A percentile compares a stretch with the other conserved stretches of the same genome.
These are phyloP conservation scores for Oceanodroma tethys DNA, from an alignment of 2,113 vertebrate genomes.

Conservation along the genomic window DNA sequence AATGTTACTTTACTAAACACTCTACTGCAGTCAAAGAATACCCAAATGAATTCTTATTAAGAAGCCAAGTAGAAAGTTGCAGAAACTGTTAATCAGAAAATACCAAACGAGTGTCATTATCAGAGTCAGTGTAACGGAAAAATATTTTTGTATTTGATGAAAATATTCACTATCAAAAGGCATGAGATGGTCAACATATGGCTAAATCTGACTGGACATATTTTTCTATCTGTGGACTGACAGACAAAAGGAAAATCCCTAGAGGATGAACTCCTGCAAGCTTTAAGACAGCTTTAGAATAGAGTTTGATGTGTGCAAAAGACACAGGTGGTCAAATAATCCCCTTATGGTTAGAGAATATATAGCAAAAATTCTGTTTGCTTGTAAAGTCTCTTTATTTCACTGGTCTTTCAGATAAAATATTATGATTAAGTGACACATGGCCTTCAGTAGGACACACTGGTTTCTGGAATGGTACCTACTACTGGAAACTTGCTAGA, in stretches of 20 bases:
- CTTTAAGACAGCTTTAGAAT: conserved; percentile 48
- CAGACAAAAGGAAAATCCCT: conserved; percentile 59
- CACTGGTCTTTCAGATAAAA: conserved; percentile 31
- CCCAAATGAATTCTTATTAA: background rate
- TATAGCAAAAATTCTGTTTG: conserved; percentile 52
- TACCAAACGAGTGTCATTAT: background rate
- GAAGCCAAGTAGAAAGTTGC: background rate
- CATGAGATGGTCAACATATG: background rate
- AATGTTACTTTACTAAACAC: background rate
- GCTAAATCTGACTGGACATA: conserved; percentile 30
- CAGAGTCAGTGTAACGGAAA: background rate
- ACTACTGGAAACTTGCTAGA: background rate
- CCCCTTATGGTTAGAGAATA: conserved; percentile 48
- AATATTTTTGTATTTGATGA: background rate
- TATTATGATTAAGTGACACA: conserved; percentile 36
- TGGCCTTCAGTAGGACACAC: conserved; percentile 4
- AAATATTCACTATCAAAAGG: background rate
- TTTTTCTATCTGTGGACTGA: conserved; percentile 36
- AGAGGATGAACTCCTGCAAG: conserved; percentile 37
- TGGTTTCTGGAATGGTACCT: background rate
- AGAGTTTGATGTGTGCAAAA: conserved; percentile 50
- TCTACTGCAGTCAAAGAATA: background rate
- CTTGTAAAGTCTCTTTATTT: conserved; percentile 52
- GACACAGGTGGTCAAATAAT: conserved; percentile 55
- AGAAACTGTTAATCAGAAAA: background rate